phyloP scores from a whole-genome alignment of 1,140 invertebrate species.

The Homarus americanus region DNA sequence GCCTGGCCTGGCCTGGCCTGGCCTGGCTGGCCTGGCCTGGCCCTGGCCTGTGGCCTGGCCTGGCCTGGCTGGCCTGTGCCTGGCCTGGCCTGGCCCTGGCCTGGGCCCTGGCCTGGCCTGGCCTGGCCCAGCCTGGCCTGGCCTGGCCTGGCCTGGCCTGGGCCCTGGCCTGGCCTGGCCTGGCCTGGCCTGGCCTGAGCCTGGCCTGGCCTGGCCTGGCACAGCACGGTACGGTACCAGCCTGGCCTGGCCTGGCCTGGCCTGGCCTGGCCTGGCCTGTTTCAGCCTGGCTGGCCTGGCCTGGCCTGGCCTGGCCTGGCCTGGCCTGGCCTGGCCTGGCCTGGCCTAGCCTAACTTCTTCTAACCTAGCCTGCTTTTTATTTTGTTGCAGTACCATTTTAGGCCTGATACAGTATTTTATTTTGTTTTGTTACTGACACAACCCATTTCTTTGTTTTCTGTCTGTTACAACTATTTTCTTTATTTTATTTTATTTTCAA shows the following conservation, averaged over 20 bases:
- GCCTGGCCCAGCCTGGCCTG: conserved; percentile 19
- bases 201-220: conserved; percentile 66
- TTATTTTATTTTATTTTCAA: too few species aligned
- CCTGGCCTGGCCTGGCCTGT: conserved; percentile 31
- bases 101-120: conserved; percentile 53
- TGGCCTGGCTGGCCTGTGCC: conserved; percentile 38
- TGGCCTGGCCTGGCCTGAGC: conserved; percentile 40
- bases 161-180: conserved; percentile 47
- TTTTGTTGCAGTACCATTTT: neutral
- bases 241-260: conserved; percentile 44
- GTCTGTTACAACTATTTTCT: too few species aligned
- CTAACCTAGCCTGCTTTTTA: conserved; percentile 34
- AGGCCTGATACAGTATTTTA: neutral
- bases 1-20: conserved; percentile 53
- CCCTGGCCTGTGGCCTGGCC: conserved; percentile 32
- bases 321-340: conserved; percentile 50
- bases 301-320: conserved; percentile 42
- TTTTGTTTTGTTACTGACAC: conserved; percentile 56
- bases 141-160: too few species aligned
- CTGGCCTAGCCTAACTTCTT: conserved; percentile 60
- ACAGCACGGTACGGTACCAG: conserved; percentile 36
- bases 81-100: conserved; percentile 5
- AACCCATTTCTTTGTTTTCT: conserved; percentile 54
- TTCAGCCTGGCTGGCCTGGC: conserved; percentile 13
- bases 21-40: neutral